These are phyloP conservation scores for Bos javanicus DNA, from an alignment of 2,113 vertebrate species.

Conservation along the genomic window DNA sequence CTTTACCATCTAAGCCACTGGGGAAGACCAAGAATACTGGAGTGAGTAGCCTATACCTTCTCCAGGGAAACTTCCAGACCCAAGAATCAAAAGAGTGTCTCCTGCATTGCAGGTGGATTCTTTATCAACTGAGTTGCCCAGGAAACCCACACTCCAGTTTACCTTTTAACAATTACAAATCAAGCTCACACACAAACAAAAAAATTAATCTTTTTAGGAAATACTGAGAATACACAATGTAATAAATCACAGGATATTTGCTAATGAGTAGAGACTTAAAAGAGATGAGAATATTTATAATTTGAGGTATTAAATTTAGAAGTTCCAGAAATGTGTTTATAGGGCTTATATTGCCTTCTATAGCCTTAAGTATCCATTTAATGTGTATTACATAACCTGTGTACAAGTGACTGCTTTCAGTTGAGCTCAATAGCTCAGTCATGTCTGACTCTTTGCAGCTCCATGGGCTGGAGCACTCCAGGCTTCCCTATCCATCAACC, in stretches of 20 bases:
- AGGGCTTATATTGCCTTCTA: neutral
- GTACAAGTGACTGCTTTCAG: neutral
- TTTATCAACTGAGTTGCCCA: neutral
- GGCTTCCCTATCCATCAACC: neutral
- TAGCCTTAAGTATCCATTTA: neutral
- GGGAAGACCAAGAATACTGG: neutral
- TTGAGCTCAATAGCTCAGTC: neutral
- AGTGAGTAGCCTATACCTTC: neutral
- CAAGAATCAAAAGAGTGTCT: neutral
- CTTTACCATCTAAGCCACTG: neutral
- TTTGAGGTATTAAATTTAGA: neutral
- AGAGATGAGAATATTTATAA: neutral
- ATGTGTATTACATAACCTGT: neutral
- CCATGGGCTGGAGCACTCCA: neutral
- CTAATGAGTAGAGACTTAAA: neutral
- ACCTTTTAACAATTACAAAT: neutral
- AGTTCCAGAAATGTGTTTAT: neutral
- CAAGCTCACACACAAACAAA: neutral
- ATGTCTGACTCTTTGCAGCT: neutral
- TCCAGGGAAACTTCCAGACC: neutral
- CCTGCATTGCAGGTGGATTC: neutral
- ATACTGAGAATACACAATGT: neutral
- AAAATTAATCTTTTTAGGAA: neutral
- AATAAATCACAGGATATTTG: neutral
- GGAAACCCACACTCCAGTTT: neutral